Percentiles rank a stretch among this genome's conserved stretches.
These are phyloP conservation scores for Calidris pugnax DNA, from an alignment of 2,113 vertebrate species.

Conservation along the genomic window DNA sequence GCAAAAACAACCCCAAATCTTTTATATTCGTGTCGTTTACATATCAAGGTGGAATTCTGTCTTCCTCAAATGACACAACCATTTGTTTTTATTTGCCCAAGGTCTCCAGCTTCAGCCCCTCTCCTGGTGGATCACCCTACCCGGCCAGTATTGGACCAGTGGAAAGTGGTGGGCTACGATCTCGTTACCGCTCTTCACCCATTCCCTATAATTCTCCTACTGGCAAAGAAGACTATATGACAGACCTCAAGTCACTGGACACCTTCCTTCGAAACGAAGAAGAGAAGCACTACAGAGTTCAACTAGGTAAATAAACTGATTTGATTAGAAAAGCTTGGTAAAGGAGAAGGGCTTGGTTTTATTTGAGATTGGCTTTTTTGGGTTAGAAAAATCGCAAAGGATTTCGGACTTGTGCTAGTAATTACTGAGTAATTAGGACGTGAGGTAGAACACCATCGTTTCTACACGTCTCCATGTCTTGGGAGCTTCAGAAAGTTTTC, in stretches of 20 bases:
- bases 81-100: constrained; percentile 6
- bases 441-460: background rate
- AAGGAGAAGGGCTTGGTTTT: background rate
- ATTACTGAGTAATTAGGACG: fast-evolving
- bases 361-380: fast-evolving
- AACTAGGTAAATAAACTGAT: constrained; percentile 75
- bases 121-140: constrained; percentile 78
- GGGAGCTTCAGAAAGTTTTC: background rate
- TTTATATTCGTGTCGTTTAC: background rate
- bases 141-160: constrained; percentile 78
- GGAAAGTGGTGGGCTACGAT: constrained; percentile 80
- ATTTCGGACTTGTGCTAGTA: fast-evolving
- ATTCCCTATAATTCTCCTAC: constrained; percentile 86
- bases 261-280: constrained; percentile 87
- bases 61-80: background rate
- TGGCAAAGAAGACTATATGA: constrained; percentile 90
- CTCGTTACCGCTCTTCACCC: constrained; percentile 89
- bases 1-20: background rate
- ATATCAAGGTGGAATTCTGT: background rate
- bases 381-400: background rate
- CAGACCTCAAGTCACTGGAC: constrained; percentile 85
- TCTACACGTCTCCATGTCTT: background rate
- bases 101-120: constrained; percentile 82
- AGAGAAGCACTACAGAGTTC: constrained; percentile 90
- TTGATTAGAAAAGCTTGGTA: fast-evolving